These are phyloP conservation scores for Atrina japonica DNA, from an alignment of 2,888 invertebrate genomes.

Conservation along the genomic window DNA sequence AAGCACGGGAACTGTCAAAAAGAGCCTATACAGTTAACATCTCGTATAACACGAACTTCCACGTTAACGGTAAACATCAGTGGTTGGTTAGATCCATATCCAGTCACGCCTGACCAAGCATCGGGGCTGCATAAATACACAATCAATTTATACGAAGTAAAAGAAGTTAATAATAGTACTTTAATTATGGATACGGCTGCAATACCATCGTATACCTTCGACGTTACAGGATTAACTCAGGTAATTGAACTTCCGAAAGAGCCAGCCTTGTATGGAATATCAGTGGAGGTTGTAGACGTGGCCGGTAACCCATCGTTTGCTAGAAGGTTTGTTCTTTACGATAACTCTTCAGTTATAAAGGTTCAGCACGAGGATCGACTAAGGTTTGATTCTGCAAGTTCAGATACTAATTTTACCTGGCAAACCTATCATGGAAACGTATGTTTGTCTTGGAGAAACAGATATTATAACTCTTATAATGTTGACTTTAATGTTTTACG, in stretches of 20 bases:
- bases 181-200: constrained; percentile 9
- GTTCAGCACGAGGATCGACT: constrained; percentile 15
- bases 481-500: constrained; percentile 35
- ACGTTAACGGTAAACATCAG: constrained; percentile 34
- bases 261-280: constrained; percentile 45
- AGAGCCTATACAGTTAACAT: constrained; percentile 41
- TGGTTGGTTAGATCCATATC: constrained; percentile 55
- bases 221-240: neutral
- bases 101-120: constrained; percentile 30
- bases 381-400: constrained; percentile 40
- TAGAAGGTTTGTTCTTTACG: constrained; percentile 49
- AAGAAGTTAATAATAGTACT: constrained; percentile 5
- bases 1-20: neutral
- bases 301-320: constrained; percentile 45
- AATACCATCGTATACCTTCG: neutral
- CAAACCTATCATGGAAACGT: constrained; percentile 25
- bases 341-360: constrained; percentile 42
- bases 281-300: constrained; percentile 42
- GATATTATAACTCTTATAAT: constrained; percentile 36
- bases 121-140: constrained; percentile 47
- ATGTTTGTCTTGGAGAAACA: constrained; percentile 30
- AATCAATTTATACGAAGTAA: constrained; percentile 35
- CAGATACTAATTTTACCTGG: constrained; percentile 22
- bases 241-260: neutral
- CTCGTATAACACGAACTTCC: constrained; percentile 32